Evolutionary conservation across 2,888 invertebrate genomes (phyloP).

Genomic region (Pedicia rivosa): DNA sequence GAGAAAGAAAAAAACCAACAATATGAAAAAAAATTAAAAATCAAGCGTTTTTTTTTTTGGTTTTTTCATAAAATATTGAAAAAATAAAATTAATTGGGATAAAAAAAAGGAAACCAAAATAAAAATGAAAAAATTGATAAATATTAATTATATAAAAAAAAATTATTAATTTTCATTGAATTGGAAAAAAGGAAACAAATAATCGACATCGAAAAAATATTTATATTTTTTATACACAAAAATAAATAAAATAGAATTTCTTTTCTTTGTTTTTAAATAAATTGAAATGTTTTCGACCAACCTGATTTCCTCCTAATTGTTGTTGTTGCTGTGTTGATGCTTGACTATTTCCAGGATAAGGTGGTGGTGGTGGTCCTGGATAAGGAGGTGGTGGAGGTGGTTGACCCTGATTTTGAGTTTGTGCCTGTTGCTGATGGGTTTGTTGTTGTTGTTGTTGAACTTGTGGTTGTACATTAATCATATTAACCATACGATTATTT

Average conservation of each 20-base stretch:
- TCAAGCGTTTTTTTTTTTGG: not conserved
- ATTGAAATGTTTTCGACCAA: not conserved
- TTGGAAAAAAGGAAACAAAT: too few relatives aligned
- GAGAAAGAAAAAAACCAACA: constrained; percentile 1
- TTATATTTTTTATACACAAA: too few relatives aligned
- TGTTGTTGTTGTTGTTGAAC: constrained; percentile 8
- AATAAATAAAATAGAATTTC: too few relatives aligned
- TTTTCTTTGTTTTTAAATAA: too few relatives aligned
- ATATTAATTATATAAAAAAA: not conserved
- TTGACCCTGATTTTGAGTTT: constrained; percentile 23
- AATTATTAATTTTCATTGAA: not conserved
- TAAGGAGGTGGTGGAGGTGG: constrained; percentile 59
- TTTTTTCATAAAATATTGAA: too few relatives aligned
- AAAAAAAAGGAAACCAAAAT: constrained; percentile 1
- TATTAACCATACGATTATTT: constrained; percentile 1
- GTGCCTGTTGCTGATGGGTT: constrained; percentile 7
- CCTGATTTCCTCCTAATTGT: too few relatives aligned
- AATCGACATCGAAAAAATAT: not conserved
- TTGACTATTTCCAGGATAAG: constrained; percentile 35
- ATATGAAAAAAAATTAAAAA: constrained; percentile 2
- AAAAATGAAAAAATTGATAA: not conserved
- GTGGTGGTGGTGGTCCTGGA: constrained; percentile 55
- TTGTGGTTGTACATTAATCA: constrained; percentile 7
- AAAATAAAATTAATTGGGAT: not conserved
- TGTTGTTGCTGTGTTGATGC: not conserved